Base-by-base conservation (phyloP, 2,113 vertebrate species). In the Melanerpes formicivorus region DNA sequence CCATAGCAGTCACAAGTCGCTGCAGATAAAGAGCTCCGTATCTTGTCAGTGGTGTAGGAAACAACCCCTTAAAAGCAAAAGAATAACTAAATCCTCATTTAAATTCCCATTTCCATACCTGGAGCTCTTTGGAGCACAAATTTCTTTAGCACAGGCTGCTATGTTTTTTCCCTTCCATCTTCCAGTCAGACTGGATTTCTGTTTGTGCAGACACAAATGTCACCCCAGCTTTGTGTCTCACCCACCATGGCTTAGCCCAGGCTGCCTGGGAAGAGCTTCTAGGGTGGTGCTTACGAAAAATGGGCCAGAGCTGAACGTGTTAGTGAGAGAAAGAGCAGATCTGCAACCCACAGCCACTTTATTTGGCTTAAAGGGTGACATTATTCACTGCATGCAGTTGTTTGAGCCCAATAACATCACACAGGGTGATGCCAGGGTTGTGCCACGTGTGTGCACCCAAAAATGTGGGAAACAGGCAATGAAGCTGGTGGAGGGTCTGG, bases 361-460 rank as follows among this genome's bases (percentile, higher is more conserved):
- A 10, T 34, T 60, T 62, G 44, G 14, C 60, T 63, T 25, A 2
- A 19, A 14, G 2, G 29, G 29, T 19, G 8, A 14, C 11, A 10
- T 59, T 17, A 4, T 26, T 78, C n/a, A 10, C 52, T 59, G 52
- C 64, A 17, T 3, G 1, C 29, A 3, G 4, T 29, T 63, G 22
- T 8, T 10, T 5, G 42, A 60, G 37, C 32, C 63, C 34, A 5
- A 6, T 4, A 10, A 5, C 16, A 1, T 29, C 62, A 4, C 37
- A 4, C 25, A 11, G 69, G 3, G 3, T n/a, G 46, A 19, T 16
- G 50, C 55, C n/a, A 30, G n/a, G 6, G 2, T 23, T 18, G 7
- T 11, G 1, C 80, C 62, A 21, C 0, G 2, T 4, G 5, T 2
- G 16, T 13, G 8, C 48, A 62, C 58, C 4, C 0, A 29, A 26